A percentile compares a stretch with the other conserved stretches of the same genome.
phyloP scores from a whole-genome alignment of 2,797 vertebrate species.

The Pseudomugil gertrudae region DNA sequence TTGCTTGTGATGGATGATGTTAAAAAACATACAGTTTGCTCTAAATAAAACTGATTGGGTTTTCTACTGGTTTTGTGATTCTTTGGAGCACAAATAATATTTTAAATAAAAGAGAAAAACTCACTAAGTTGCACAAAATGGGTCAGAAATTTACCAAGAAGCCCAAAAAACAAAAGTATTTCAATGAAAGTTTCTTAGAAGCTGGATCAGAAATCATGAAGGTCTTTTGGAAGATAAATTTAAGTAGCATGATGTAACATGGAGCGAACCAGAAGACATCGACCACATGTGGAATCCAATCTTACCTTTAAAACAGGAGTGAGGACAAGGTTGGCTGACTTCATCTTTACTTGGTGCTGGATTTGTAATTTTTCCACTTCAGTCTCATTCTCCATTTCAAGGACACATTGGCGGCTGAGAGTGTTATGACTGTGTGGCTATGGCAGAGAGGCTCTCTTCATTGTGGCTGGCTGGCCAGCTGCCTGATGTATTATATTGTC shows the following conservation, averaged over 20 bases:
- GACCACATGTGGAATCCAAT: constrained; percentile 53
- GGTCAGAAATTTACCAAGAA: neutral
- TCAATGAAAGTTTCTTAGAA: neutral
- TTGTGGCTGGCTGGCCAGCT: constrained; percentile 59
- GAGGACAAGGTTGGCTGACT: constrained; percentile 56
- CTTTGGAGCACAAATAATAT: no score
- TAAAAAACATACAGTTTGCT: no score
- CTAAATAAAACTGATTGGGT: neutral
- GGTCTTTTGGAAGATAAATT: neutral
- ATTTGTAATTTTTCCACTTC: constrained; percentile 53
- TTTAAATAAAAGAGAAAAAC: neutral
- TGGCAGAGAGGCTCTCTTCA: constrained; percentile 44
- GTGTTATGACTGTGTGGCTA: constrained; percentile 43
- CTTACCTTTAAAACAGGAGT: constrained; percentile 29
- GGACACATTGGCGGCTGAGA: constrained; percentile 58
- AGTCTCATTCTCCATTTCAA: constrained; percentile 74
- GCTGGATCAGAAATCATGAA: neutral
- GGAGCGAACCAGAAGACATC: constrained; percentile 10
- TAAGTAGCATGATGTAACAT: neutral
- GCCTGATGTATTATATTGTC: constrained; percentile 82
- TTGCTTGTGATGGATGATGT: neutral
- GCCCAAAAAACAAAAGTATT: neutral
- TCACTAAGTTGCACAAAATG: neutral
- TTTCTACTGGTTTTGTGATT: neutral
- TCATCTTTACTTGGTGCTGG: constrained; percentile 53